Evolutionary conservation across 2,113 vertebrate species (phyloP).

Genomic region (Erpornis zantholeuca): DNA sequence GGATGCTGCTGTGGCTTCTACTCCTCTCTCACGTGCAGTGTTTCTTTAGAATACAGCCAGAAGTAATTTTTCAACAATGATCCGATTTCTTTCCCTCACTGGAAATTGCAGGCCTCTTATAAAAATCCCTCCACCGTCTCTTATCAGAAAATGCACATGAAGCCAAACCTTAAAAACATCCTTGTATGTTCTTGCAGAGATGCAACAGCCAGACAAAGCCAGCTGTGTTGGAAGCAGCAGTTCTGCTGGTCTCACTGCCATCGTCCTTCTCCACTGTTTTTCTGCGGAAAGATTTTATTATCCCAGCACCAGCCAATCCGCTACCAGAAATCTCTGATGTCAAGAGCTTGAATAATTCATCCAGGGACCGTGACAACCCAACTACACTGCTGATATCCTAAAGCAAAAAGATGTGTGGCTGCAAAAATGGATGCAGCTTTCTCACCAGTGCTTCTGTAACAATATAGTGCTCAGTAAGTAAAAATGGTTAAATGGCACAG

Average conservation of each 20-base stretch:
- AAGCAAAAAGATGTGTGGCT: slow-evolving; percentile 16
- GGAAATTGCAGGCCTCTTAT: neutral
- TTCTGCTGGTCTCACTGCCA: slow-evolving; percentile 72
- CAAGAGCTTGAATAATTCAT: slow-evolving; percentile 78
- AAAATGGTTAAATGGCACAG: neutral
- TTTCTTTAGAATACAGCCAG: neutral
- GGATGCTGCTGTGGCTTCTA: neutral
- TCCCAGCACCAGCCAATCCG: slow-evolving; percentile 70
- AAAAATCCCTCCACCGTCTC: neutral
- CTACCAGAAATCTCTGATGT: slow-evolving; percentile 71
- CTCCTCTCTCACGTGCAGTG: neutral
- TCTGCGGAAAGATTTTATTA: slow-evolving; percentile 56
- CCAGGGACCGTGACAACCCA: slow-evolving; percentile 42
- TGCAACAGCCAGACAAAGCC: slow-evolving; percentile 3
- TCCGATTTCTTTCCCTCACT: neutral
- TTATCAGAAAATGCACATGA: neutral
- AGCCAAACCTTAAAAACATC: slow-evolving; percentile 37
- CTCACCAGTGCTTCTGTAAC: neutral
- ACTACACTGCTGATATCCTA: neutral
- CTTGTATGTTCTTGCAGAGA: neutral
- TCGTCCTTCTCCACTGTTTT: slow-evolving; percentile 75
- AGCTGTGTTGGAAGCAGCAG: slow-evolving; percentile 48
- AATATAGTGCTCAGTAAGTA: neutral
- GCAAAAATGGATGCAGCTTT: slow-evolving; percentile 12
- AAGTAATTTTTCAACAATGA: neutral